phyloP scores from a whole-genome alignment of 2,797 vertebrate genomes.

The Anableps anableps region DNA sequence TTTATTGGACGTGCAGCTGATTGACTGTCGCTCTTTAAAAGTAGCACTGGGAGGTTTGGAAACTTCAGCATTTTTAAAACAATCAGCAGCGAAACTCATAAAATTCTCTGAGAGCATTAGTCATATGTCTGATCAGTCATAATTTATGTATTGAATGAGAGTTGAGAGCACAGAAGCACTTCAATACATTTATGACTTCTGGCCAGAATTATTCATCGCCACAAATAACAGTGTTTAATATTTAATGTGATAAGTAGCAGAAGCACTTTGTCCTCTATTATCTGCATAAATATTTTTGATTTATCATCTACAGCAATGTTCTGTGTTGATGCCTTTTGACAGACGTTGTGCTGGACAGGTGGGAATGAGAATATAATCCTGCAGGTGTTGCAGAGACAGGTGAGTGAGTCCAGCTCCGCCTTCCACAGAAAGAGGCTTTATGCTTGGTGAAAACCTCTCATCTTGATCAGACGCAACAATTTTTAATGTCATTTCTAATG shows the following conservation, averaged over 20 bases:
- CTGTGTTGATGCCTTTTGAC: neutral
- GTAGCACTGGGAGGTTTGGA: neutral
- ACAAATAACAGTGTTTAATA: constrained; percentile 51
- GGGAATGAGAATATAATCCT: too few species aligned
- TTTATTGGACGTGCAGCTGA: neutral
- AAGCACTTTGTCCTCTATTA: neutral
- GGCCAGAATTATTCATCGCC: constrained; percentile 35
- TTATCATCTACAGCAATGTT: constrained; percentile 14
- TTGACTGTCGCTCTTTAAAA: neutral
- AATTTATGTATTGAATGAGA: constrained; percentile 27
- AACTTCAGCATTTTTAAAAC: constrained; percentile 3
- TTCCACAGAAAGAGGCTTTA: neutral
- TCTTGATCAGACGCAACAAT: too few species aligned
- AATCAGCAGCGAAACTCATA: constrained; percentile 3
- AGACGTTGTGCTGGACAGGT: too few species aligned
- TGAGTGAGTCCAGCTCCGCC: neutral
- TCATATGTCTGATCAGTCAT: constrained; percentile 35
- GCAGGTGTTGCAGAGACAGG: too few species aligned
- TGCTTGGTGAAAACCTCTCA: neutral
- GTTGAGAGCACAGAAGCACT: constrained; percentile 32
- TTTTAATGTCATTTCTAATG: too few species aligned
- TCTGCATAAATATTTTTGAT: constrained; percentile 25
- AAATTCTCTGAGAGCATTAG: constrained; percentile 7
- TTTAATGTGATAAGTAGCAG: constrained; percentile 40
- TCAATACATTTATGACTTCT: constrained; percentile 48